Evolutionary conservation across 1,140 invertebrate genomes (phyloP).

Genomic region (Bombus superbus): DNA sequence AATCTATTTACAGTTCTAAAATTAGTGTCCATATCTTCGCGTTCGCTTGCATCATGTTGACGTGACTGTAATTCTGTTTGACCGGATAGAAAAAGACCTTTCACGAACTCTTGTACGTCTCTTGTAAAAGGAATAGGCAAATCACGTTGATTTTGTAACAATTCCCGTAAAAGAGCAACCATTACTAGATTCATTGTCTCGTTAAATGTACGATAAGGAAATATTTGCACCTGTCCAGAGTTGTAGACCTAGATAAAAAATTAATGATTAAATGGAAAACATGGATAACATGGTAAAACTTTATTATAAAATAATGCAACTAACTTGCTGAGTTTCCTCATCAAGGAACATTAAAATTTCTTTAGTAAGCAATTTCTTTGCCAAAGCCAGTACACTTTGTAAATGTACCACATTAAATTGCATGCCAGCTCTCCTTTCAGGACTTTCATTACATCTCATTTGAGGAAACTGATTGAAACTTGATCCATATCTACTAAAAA

Average conservation of each 20-base stretch:
- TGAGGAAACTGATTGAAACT: constrained; percentile 95
- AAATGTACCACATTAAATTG: constrained; percentile 90
- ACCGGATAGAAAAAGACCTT: constrained; percentile 93
- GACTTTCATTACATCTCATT: constrained; percentile 88
- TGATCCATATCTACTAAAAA: constrained; percentile 96
- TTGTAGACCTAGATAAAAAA: constrained; percentile 72
- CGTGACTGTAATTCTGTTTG: constrained; percentile 95
- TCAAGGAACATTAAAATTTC: constrained; percentile 92
- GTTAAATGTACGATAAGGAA: constrained; percentile 95
- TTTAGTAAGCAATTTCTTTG: constrained; percentile 95
- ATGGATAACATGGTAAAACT: background rate
- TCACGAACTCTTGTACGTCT: constrained; percentile 96
- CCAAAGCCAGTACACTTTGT: constrained; percentile 90
- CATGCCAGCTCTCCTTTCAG: constrained; percentile 85
- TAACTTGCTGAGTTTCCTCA: constrained; percentile 90
- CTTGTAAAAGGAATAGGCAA: constrained; percentile 94
- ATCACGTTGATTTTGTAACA: constrained; percentile 95
- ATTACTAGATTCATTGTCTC: constrained; percentile 97
- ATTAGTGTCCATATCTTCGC: constrained; percentile 91
- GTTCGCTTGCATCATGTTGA: constrained; percentile 91
- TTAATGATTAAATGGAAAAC: constrained; percentile 30
- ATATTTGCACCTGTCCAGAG: constrained; percentile 86
- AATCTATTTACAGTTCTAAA: constrained; percentile 93
- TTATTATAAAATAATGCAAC: constrained; percentile 5
- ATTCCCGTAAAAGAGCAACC: constrained; percentile 94